Evolutionary conservation across 2,888 invertebrate species (phyloP).

Genomic region (Biston stratarius): DNA sequence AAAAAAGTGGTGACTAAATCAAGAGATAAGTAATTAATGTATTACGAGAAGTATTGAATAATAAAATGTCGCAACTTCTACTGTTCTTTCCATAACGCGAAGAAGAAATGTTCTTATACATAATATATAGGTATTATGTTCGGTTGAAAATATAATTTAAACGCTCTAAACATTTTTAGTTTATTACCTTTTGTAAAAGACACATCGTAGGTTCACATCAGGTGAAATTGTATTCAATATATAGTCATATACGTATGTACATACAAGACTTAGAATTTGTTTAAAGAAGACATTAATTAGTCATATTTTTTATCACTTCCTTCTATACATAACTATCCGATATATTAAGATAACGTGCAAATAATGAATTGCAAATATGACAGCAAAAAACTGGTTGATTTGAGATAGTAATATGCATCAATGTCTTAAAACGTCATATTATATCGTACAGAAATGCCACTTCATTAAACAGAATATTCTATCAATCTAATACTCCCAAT

Average conservation of each 20-base stretch:
- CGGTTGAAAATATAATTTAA: no score
- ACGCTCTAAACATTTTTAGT: no score
- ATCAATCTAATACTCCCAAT: neutral
- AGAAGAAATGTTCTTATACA: no score
- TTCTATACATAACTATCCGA: neutral
- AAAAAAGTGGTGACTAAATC: conserved; percentile 4
- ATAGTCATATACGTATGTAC: neutral
- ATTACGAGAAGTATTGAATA: no score
- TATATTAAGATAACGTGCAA: neutral
- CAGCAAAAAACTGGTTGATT: neutral
- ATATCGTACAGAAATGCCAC: neutral
- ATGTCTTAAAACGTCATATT: neutral
- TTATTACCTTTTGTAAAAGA: no score
- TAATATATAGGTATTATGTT: no score
- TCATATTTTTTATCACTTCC: conserved; percentile 2
- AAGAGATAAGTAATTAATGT: no score
- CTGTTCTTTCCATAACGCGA: no score
- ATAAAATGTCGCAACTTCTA: no score
- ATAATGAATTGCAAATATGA: neutral
- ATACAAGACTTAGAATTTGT: conserved; percentile 3
- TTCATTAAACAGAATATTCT: neutral
- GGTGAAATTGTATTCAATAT: neutral
- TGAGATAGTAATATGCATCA: neutral
- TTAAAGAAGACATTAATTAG: conserved; percentile 1
- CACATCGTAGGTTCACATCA: neutral